A percentile compares a stretch with the other conserved stretches of the same genome.
Conservation (phyloP, 2,113 vertebrate genomes). For the Egretta garzetta region DNA sequence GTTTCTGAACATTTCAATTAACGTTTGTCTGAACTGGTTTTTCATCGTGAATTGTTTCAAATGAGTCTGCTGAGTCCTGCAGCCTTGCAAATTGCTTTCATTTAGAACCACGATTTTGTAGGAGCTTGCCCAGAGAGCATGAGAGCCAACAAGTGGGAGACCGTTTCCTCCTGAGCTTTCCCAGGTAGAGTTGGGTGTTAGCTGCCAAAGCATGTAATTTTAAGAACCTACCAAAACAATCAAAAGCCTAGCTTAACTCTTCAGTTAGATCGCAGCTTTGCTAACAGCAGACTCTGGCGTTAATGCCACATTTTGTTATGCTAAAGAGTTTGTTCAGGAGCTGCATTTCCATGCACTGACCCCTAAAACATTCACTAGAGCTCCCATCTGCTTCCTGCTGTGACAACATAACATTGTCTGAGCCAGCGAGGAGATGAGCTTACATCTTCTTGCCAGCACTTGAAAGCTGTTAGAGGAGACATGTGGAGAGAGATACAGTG, state of each 20-base stretch:
- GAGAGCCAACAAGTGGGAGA: background rate
- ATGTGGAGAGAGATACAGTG: background rate
- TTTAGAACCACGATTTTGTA: background rate
- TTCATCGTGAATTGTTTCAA: conserved; percentile 1
- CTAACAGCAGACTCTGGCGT: background rate
- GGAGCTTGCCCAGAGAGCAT: background rate
- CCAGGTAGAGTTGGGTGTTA: background rate
- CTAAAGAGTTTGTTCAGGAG: background rate
- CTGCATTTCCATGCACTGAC: background rate
- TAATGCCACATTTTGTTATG: background rate
- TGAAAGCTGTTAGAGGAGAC: background rate
- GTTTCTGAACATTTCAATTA: conserved; percentile 25
- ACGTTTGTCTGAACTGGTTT: background rate
- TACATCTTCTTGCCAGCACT: background rate
- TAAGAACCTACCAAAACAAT: background rate
- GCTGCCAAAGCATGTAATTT: background rate
- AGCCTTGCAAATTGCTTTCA: background rate
- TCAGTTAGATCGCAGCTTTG: background rate
- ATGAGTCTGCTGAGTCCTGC: background rate
- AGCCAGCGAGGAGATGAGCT: background rate
- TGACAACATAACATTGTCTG: background rate
- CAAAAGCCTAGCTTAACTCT: background rate
- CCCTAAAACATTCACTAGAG: background rate
- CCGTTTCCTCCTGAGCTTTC: background rate
- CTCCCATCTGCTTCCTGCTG: conserved; percentile 31